phyloP scores from a whole-genome alignment of 2,113 vertebrate genomes.

The Chitala chitala region DNA sequence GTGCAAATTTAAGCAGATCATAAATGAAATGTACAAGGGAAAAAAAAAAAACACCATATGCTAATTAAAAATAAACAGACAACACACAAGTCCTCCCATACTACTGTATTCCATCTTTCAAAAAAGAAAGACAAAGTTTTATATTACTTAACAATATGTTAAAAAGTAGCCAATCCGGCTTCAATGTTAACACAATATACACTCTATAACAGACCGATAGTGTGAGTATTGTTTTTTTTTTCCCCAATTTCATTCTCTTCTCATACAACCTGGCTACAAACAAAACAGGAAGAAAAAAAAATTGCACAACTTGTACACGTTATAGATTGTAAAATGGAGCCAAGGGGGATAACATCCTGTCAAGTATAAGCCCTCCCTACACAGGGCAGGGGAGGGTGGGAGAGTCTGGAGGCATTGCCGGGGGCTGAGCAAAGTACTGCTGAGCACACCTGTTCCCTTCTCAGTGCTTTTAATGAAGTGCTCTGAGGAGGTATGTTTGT shows the following conservation, averaged over 20 bases:
- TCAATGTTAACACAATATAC: constrained; percentile 99
- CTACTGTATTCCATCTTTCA: constrained; percentile 99
- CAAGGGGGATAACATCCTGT: constrained; percentile 65
- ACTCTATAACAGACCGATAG: constrained; percentile 95
- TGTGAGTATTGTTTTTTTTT: constrained; percentile 81
- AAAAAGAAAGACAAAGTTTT: constrained; percentile 99
- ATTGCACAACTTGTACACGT: constrained; percentile 87
- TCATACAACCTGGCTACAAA: constrained; percentile 84
- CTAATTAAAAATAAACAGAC: constrained; percentile 39
- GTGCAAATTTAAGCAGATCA: too few relatives aligned
- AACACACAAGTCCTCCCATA: constrained; percentile 80
- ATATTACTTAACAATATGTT: constrained; percentile 99
- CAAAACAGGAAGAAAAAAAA: constrained; percentile 63
- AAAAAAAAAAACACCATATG: too few relatives aligned
- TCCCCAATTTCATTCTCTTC: constrained; percentile 81
- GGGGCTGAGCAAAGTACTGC: constrained; percentile 63
- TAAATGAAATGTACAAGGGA: too few relatives aligned
- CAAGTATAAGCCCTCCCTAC: constrained; percentile 70
- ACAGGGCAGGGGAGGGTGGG: constrained; percentile 44
- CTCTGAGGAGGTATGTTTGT: constrained; percentile 64
- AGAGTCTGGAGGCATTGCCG: constrained; percentile 40
- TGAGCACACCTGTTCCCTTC: constrained; percentile 66
- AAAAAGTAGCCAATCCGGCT: constrained; percentile 99
- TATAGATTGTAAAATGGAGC: constrained; percentile 76
- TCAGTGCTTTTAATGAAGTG: constrained; percentile 65